These are phyloP conservation scores for Pristionchus exspectatus DNA, from an alignment of 2,888 invertebrate genomes.

Conservation along the genomic window DNA sequence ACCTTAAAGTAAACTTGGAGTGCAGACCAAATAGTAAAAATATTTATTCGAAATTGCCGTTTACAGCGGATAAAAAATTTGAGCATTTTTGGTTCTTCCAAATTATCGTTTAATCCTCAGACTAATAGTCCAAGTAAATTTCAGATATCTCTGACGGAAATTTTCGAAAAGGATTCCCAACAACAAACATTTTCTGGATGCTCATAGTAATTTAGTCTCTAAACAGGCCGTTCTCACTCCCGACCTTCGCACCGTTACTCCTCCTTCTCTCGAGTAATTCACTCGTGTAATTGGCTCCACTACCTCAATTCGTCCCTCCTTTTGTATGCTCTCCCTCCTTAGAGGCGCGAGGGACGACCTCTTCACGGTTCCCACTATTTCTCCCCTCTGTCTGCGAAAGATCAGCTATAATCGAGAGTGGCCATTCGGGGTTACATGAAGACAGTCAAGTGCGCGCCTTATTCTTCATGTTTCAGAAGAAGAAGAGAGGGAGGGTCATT, in stretches of 20 bases:
- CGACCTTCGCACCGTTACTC: conserved; percentile 37
- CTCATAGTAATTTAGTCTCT: neutral
- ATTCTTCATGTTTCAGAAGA: conserved; percentile 35
- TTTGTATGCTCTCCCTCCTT: conserved; percentile 29
- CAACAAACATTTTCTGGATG: neutral
- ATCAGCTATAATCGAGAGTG: neutral
- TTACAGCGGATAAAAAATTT: too few species aligned
- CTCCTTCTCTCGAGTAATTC: conserved; percentile 30
- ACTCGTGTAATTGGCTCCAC: conserved; percentile 48
- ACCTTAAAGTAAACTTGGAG: neutral
- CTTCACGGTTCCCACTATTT: neutral
- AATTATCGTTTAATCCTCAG: neutral
- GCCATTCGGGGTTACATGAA: conserved; percentile 17
- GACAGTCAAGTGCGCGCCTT: conserved; percentile 39
- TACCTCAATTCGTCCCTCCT: conserved; percentile 45
- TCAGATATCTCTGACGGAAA: neutral
- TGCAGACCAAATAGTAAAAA: too few species aligned
- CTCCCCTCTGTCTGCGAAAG: neutral
- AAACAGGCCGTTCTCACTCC: conserved; percentile 12
- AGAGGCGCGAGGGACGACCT: neutral
- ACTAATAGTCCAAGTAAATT: too few species aligned
- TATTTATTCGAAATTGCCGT: too few species aligned
- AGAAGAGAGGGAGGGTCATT: neutral
- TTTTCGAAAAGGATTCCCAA: neutral
- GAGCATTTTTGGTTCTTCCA: too few species aligned